These are phyloP conservation scores for Aphidius colemani DNA, from an alignment of 2,888 invertebrate genomes.

Conservation along the genomic window DNA sequence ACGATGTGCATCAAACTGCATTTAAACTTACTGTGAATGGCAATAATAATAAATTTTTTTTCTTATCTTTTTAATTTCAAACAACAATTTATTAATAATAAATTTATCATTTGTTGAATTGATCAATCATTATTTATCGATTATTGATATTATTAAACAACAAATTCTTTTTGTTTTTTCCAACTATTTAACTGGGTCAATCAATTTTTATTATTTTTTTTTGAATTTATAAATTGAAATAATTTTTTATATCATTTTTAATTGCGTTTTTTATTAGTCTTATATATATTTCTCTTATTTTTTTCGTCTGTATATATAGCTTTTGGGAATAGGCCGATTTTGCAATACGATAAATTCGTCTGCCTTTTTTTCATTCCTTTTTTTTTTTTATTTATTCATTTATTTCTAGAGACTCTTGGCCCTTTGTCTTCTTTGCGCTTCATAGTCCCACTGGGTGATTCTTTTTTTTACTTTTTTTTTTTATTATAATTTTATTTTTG, in stretches of 20 bases:
- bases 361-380: not conserved
- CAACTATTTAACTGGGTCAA: too few species aligned
- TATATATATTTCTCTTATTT: conserved; percentile 8
- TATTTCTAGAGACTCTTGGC: not conserved
- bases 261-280: not conserved
- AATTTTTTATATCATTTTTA: too few species aligned
- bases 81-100: too few species aligned
- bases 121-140: too few species aligned
- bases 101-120: too few species aligned
- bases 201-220: too few species aligned
- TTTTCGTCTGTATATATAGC: conserved; percentile 19
- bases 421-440: conserved; percentile 26
- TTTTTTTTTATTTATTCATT: not conserved
- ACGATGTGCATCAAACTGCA: conserved; percentile 27
- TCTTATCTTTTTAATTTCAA: too few species aligned
- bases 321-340: conserved; percentile 25
- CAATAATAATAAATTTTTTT: not conserved
- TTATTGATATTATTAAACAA: too few species aligned
- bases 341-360: conserved; percentile 23
- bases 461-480: conserved; percentile 21
- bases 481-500: conserved; percentile 1
- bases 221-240: too few species aligned
- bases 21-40: conserved; percentile 30
- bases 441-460: conserved; percentile 1
- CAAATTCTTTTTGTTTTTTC: too few species aligned